Evolutionary conservation across 1,140 invertebrate genomes (phyloP).

Genomic region (Kradibia gibbosae): DNA sequence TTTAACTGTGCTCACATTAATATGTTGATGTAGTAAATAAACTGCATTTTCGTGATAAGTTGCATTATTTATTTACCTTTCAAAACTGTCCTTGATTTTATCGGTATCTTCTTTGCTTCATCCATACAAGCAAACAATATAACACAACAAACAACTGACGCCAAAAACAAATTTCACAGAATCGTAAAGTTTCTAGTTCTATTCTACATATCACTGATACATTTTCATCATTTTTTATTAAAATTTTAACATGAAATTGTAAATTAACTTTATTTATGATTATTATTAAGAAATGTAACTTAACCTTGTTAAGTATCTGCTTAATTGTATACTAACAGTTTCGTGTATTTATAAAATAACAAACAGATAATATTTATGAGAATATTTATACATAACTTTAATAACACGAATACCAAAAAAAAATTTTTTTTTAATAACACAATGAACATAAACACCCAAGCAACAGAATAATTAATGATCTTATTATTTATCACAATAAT

Average conservation of each 20-base stretch:
- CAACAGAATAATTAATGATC: neutral
- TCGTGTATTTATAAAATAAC: neutral
- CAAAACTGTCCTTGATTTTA: conserved; percentile 53
- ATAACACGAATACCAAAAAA: neutral
- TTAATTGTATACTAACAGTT: conserved; percentile 31
- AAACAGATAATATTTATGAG: neutral
- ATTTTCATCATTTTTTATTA: neutral
- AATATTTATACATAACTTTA: neutral
- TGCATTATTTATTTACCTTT: conserved; percentile 71
- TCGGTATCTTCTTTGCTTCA: conserved; percentile 50
- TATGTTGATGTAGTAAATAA: conserved; percentile 72
- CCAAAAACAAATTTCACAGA: neutral
- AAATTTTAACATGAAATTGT: neutral
- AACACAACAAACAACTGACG: neutral
- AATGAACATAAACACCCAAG: neutral
- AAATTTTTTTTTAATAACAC: neutral
- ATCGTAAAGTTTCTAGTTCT: no score
- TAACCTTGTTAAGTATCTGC: neutral
- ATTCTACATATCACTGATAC: no score
- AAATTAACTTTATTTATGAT: neutral
- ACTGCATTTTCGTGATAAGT: conserved; percentile 72
- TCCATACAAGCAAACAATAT: neutral
- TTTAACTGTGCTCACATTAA: conserved; percentile 63
- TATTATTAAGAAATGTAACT: no score
- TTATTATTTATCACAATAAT: no score